These are phyloP conservation scores for Limnodromus scolopaceus DNA, from an alignment of 2,797 vertebrate species.

Conservation along the genomic window DNA sequence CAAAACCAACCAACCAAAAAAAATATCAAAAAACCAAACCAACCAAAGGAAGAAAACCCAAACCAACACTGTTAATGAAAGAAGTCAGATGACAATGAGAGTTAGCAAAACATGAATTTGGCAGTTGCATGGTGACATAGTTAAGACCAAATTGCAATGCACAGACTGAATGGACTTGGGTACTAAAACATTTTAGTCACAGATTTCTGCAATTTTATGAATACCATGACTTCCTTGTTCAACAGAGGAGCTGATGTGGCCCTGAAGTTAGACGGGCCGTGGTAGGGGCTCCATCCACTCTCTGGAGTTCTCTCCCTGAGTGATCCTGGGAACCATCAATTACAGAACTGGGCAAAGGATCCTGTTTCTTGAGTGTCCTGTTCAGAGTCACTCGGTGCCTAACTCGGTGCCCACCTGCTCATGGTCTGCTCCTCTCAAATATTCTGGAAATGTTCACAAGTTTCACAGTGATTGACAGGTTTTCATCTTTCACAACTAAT, in stretches of 20 bases:
- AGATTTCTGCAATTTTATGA: background rate
- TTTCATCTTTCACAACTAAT: background rate
- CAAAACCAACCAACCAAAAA: too few relatives aligned
- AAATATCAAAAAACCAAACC: background rate
- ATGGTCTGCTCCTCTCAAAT: background rate
- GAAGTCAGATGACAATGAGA: background rate
- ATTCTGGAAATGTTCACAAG: fast-evolving
- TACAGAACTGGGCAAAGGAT: background rate
- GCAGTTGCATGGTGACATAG: background rate
- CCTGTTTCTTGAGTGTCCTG: background rate
- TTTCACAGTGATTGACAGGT: background rate
- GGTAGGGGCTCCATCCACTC: background rate
- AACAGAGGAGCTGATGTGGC: fast-evolving
- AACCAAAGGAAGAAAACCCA: background rate
- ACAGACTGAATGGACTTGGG: background rate
- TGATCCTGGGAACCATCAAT: background rate
- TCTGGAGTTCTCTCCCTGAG: background rate
- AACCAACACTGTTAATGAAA: background rate
- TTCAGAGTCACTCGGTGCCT: background rate
- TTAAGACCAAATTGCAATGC: background rate
- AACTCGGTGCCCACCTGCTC: background rate
- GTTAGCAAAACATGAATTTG: background rate
- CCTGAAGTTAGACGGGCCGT: background rate
- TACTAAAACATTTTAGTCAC: background rate
- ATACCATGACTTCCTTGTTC: background rate